A percentile compares a stretch with the other conserved stretches of the same genome.
These are phyloP conservation scores for Tetheella fluctuosa DNA, from an alignment of 2,888 invertebrate genomes.

Conservation along the genomic window DNA sequence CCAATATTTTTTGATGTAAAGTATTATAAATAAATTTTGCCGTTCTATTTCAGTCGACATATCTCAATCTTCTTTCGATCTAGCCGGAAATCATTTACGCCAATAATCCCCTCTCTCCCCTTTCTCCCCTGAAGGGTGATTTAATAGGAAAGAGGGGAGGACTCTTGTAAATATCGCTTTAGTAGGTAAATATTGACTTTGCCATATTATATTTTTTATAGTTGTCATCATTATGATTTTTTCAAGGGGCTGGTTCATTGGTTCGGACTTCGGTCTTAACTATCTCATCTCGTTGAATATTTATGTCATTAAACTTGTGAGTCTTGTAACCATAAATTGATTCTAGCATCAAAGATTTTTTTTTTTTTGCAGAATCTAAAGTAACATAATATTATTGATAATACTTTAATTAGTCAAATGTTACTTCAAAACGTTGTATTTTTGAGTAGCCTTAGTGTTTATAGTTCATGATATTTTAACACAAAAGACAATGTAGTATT, in stretches of 20 bases:
- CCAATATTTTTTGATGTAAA: conserved; percentile 27
- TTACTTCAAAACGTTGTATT: background rate
- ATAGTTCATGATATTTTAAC: background rate
- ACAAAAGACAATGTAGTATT: conserved; percentile 1
- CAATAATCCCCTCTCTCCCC: conserved; percentile 53
- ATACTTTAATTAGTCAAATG: background rate
- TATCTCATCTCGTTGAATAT: background rate
- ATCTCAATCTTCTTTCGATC: conserved; percentile 52
- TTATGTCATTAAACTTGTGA: conserved; percentile 5
- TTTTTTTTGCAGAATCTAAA: background rate
- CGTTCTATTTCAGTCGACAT: conserved; percentile 42
- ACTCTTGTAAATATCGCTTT: conserved; percentile 66
- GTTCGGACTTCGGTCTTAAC: background rate
- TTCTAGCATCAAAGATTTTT: background rate
- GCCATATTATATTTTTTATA: conserved; percentile 39
- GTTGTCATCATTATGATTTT: conserved; percentile 19
- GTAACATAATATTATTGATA: too few relatives aligned
- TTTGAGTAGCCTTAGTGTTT: background rate
- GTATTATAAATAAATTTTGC: conserved; percentile 49
- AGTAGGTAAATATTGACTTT: conserved; percentile 61
- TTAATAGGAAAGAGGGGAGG: conserved; percentile 54
- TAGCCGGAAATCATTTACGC: conserved; percentile 73
- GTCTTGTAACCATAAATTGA: background rate
- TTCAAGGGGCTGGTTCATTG: background rate
- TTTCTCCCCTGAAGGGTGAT: conserved; percentile 45